Evolutionary conservation across 1,140 invertebrate genomes (phyloP).

Genomic region (Penaeus vannamei): DNA sequence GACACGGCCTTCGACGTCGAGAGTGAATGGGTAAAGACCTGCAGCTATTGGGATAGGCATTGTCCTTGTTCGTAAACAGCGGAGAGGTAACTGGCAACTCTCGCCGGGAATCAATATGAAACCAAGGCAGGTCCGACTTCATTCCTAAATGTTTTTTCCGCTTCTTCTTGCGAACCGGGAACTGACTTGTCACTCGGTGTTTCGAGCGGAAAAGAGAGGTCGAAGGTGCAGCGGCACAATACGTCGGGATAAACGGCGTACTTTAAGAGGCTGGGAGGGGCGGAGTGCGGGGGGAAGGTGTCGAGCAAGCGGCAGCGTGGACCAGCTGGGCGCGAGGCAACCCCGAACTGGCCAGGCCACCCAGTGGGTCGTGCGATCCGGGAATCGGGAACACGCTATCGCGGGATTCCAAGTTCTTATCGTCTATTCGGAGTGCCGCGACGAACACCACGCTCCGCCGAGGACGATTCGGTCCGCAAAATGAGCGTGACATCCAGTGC

Average conservation of each 20-base stretch:
- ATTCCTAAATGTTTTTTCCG: constrained; percentile 26
- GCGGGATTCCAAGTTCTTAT: constrained; percentile 36
- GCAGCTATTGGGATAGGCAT: too few species aligned
- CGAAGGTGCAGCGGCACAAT: neutral
- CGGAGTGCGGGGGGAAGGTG: neutral
- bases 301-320: constrained; percentile 50
- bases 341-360: constrained; percentile 59
- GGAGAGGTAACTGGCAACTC: constrained; percentile 37
- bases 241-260: neutral
- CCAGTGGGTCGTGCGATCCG: constrained; percentile 48
- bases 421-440: constrained; percentile 35
- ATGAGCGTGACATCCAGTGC: too few species aligned
- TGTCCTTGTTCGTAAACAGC: neutral
- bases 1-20: neutral
- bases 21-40: neutral
- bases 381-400: constrained; percentile 49
- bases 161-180: neutral
- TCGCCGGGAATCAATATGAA: constrained; percentile 60
- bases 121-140: constrained; percentile 49
- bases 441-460: too few species aligned
- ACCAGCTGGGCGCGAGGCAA: constrained; percentile 63
- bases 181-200: neutral
- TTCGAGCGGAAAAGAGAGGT: neutral
- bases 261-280: too few species aligned
- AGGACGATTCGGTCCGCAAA: too few species aligned